These are phyloP conservation scores for Synanthedon formicaeformis DNA, from an alignment of 2,888 invertebrate genomes.

Conservation along the genomic window DNA sequence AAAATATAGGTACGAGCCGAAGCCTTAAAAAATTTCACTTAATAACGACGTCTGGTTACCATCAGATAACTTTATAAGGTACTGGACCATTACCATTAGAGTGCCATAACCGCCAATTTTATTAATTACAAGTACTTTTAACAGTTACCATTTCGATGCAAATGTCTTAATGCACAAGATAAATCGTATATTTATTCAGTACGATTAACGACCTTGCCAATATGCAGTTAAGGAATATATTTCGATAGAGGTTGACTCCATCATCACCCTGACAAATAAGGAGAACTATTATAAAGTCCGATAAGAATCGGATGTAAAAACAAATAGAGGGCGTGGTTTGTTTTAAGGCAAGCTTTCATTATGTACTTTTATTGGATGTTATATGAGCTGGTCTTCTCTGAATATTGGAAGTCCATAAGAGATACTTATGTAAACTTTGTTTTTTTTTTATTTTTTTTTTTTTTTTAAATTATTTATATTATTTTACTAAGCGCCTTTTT, in stretches of 20 bases:
- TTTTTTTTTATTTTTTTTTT: too few species aligned
- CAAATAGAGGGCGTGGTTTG: neutral
- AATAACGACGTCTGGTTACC: neutral
- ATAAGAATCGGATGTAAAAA: neutral
- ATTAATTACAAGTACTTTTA: conserved; percentile 32
- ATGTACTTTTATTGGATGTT: neutral
- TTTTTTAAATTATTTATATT: too few species aligned
- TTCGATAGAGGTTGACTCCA: too few species aligned
- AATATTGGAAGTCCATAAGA: too few species aligned
- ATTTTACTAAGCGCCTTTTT: too few species aligned
- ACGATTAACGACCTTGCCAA: too few species aligned
- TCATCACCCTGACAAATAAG: neutral
- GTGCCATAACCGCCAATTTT: conserved; percentile 22
- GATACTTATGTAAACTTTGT: too few species aligned
- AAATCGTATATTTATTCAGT: conserved; percentile 10
- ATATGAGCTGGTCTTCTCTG: too few species aligned
- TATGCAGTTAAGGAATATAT: too few species aligned
- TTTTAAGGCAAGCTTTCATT: neutral
- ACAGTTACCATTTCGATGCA: conserved; percentile 26
- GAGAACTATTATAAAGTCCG: neutral
- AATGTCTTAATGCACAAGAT: conserved; percentile 45
- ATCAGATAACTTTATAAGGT: conserved; percentile 14
- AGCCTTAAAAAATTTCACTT: too few species aligned
- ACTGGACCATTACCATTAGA: conserved; percentile 34
- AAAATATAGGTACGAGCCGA: too few species aligned